These are phyloP conservation scores for Ormyrus thymus DNA, from an alignment of 2,888 invertebrate species.

Conservation along the genomic window DNA sequence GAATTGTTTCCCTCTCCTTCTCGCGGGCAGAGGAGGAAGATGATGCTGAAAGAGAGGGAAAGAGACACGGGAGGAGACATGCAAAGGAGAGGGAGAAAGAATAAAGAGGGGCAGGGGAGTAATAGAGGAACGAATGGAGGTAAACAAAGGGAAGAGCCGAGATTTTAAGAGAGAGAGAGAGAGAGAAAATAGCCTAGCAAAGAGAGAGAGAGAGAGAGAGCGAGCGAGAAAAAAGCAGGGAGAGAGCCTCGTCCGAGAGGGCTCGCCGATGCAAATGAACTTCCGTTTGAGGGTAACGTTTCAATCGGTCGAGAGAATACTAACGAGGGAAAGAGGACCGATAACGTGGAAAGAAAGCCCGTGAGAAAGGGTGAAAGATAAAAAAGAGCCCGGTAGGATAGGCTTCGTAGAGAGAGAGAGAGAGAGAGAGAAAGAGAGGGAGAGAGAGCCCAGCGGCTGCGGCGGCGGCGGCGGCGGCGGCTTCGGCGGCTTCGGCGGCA, in stretches of 20 bases:
- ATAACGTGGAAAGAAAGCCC: background rate
- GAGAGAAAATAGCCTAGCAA: slow-evolving; percentile 5
- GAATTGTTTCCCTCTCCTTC: slow-evolving; percentile 24
- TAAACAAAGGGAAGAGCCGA: slow-evolving; percentile 54
- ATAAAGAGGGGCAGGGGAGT: slow-evolving; percentile 49
- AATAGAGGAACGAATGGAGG: slow-evolving; percentile 54
- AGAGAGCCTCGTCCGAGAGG: background rate
- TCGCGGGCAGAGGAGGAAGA: slow-evolving; percentile 17
- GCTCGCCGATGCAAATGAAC: background rate
- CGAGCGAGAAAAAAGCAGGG: slow-evolving; percentile 39
- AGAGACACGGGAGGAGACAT: slow-evolving; percentile 46
- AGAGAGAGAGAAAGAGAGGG: slow-evolving; percentile 37
- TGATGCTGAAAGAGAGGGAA: slow-evolving; percentile 7
- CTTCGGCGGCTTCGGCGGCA: slow-evolving; percentile 56
- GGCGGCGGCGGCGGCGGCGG: slow-evolving; percentile 59
- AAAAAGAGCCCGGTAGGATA: slow-evolving; percentile 16
- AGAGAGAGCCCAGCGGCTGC: slow-evolving; percentile 39
- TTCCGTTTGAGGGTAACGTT: background rate
- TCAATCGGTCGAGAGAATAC: background rate
- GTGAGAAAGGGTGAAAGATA: background rate
- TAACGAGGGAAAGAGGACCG: background rate
- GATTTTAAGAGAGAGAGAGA: background rate
- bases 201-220: slow-evolving; percentile 8
- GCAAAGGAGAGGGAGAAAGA: slow-evolving; percentile 54
- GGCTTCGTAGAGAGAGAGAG: slow-evolving; percentile 8